Base-by-base conservation (phyloP, 2,797 vertebrate species). In the Leptodactylus fallax region DNA sequence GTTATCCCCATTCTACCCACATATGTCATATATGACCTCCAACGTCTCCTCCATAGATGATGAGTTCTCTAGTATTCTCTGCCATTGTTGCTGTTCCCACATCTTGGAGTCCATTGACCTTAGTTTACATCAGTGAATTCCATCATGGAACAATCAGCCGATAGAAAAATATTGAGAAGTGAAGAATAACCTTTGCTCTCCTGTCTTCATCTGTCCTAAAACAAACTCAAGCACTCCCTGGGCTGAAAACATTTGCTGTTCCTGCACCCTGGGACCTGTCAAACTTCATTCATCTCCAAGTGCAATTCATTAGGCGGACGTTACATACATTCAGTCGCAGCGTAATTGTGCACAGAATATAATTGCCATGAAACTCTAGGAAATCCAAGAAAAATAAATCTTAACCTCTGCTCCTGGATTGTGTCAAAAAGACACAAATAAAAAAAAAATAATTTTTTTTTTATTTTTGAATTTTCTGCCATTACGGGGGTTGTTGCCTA, bases 181-280 rank as follows among this genome's bases (percentile, higher is more conserved):
- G 63, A 83, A 74, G n/a, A 72, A 53, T 85, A 78, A 85, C 71
- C 83, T 85, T 84, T 84, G 82, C 82, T 84, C 82, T 84, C 67
- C 67, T 60, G 82, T 74, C 53, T 84, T 71, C 82, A 84, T 60
- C 67, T 21, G 19, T 56, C 69, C 69, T 84, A 84, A 77, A 85
- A 85, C 83, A 76, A 85, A 85, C 83, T 85, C 9, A 7, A 85
- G 47, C 55, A 76, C 83, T 85, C 83, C 71, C 71, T 51, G 71
- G 13, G 72, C 72, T 61, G 72, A 72, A 77, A 77, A 85, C 83
- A 85, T 85, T 77, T 51, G 58, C 83, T 65, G 23, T 76, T 74
- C 56, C 56, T 85, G 27, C 55, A 85, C 55, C 47, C 63, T 85
- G 51, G 36, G 56, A 23, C 56, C 56, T 77, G 71, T 74, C 71